Conservation (phyloP, 2,888 invertebrate species). For the Sarcophaga variegata region DNA sequence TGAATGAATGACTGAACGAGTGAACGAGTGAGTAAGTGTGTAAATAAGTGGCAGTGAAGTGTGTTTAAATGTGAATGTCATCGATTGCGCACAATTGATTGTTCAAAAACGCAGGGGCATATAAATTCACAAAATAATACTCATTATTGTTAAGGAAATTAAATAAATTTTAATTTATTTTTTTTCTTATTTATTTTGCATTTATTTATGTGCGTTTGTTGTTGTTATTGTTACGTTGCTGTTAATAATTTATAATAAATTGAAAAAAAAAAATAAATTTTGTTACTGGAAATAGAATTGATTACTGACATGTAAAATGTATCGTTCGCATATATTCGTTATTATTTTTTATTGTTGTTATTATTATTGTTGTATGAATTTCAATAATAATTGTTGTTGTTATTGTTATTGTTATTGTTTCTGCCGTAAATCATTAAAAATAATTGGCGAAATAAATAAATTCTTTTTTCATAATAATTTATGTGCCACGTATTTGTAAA, state of each 20-base stretch:
- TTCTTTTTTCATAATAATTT: background rate
- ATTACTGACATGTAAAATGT: constrained; percentile 45
- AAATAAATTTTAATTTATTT: constrained; percentile 47
- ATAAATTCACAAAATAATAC: constrained; percentile 24
- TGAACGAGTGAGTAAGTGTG: background rate
- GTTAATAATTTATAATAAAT: constrained; percentile 48
- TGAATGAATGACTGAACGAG: background rate
- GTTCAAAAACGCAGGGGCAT: background rate
- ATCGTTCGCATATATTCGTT: constrained; percentile 6
- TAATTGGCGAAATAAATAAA: constrained; percentile 31
- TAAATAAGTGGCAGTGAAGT: background rate
- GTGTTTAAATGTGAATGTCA: constrained; percentile 17
- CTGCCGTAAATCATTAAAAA: constrained; percentile 34
- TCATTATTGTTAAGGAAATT: constrained; percentile 52
- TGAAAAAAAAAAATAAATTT: background rate
- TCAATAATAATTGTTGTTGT: background rate
- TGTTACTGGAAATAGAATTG: constrained; percentile 28
- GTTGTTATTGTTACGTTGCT: background rate
- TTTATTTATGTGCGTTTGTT: constrained; percentile 3
- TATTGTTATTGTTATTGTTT: constrained; percentile 1
- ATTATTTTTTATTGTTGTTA: background rate
- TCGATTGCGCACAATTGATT: constrained; percentile 50
- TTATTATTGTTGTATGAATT: no score
- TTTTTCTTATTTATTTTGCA: constrained; percentile 6
- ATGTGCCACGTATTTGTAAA: constrained; percentile 1